Evolutionary conservation across 1,140 invertebrate genomes (phyloP).

Genomic region (Meloidogyne floridensis): DNA sequence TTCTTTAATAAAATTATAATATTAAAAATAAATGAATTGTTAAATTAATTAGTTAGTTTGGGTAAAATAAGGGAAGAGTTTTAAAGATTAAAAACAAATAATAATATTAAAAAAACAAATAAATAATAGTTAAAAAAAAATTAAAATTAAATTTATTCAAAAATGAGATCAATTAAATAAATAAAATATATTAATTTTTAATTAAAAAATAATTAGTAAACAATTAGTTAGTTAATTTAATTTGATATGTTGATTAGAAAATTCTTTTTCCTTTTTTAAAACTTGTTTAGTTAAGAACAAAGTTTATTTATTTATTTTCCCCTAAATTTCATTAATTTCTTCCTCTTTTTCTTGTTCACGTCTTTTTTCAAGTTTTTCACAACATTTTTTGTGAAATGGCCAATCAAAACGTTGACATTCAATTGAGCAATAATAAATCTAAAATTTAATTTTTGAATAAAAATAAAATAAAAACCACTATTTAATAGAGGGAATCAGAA

Average conservation of each 20-base stretch:
- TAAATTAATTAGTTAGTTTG: no score
- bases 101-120: no score
- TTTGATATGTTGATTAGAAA: no score
- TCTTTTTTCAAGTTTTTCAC: constrained; percentile 58
- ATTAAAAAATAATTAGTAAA: no score
- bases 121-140: no score
- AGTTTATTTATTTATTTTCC: background rate
- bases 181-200: no score
- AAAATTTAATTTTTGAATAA: background rate
- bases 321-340: background rate
- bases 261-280: background rate
- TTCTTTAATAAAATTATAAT: background rate
- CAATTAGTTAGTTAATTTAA: no score
- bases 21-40: background rate
- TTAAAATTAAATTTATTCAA: no score
- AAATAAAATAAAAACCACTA: constrained; percentile 20
- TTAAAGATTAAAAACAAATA: no score
- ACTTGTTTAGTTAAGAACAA: background rate
- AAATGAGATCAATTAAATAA: no score
- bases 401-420: constrained; percentile 92
- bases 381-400: constrained; percentile 88
- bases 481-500: no score
- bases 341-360: constrained; percentile 2
- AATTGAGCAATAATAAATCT: constrained; percentile 86
- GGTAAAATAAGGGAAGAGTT: no score